Base-by-base conservation (phyloP, 2,113 vertebrate genomes). In the Piaya cayana region DNA sequence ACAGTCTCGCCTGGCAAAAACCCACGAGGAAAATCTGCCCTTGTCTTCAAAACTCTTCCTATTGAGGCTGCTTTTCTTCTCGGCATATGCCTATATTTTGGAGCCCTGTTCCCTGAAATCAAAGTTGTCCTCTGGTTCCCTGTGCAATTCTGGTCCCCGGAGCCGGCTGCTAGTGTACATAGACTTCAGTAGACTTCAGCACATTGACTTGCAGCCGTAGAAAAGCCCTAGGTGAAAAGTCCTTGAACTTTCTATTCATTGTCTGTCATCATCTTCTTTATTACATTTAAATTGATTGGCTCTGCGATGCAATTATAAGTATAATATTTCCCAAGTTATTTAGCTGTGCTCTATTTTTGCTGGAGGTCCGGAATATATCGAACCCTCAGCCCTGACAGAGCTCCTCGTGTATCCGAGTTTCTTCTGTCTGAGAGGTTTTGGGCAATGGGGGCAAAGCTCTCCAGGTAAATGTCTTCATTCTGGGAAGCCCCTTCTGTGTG, bases 241-340 rank as follows among this genome's bases (percentile, higher is more conserved):
- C 95, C 92, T 93, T 94, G 92, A 95, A 95, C 93, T 92, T 96
- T 94, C 95, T 95, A 36, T 95, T 96, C 85, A 88, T 94, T 88
- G 94, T 94, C 96, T 90, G 76, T 79, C 90, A 6, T 92, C 39
- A 12, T 39, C 3, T 1, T 78, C 95, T 97, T 95, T 96, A 94
- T 96, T 96, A 78, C 49, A 3, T 93, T 96, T 96, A 92, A 96
- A 96, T 96, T 90, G 88, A 96, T 90, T 86, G 95, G 83, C 93
- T 96, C 92, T 49, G 76, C 65, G 53, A 88, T 90, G 90, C 88
- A 88, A 86, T 93, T 93, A 83, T 32, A 83, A 88, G 90, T 65
- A 4, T 64, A 70, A 91, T 87, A 88, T 88, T 96, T 92, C 93
- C 62, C 62, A 65, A 22, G 92, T 93, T 96, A 93, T 96, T 92